Conservation (phyloP, 2,113 vertebrate species). For the Aix galericulata region DNA sequence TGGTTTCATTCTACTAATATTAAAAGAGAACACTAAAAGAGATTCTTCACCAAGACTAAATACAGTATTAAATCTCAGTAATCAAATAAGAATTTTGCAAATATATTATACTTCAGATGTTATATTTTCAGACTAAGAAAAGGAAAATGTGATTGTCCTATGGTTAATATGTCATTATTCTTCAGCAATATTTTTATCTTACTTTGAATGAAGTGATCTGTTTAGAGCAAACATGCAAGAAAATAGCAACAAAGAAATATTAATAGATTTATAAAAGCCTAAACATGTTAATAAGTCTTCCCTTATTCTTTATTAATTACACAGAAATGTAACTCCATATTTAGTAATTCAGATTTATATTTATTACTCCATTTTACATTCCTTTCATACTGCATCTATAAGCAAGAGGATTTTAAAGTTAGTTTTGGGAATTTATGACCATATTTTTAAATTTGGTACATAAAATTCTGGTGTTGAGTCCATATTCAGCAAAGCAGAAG, state of each 20-base stretch:
- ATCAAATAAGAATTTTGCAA: not conserved
- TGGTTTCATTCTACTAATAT: not conserved
- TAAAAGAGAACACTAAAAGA: not conserved
- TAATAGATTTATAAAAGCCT: not conserved
- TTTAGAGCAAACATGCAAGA: not conserved
- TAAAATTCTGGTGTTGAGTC: not conserved
- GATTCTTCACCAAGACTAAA: not conserved
- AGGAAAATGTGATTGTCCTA: not conserved
- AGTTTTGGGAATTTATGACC: not conserved
- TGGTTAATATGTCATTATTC: not conserved
- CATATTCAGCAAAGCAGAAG: not conserved
- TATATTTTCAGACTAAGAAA: not conserved
- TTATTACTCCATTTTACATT: not conserved
- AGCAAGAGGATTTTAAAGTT: not conserved
- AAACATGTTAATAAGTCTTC: not conserved
- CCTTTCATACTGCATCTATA: not conserved
- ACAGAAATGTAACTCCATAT: not conserved
- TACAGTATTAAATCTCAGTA: not conserved
- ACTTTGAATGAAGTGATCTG: constrained; percentile 1
- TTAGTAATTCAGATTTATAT: not conserved
- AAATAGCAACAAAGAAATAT: not conserved
- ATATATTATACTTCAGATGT: not conserved
- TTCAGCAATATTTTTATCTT: constrained; percentile 6
- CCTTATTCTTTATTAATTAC: not conserved
- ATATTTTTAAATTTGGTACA: not conserved